Percentiles rank a stretch among this genome's conserved stretches.
Evolutionary conservation across 2,797 vertebrate species (phyloP).

Genomic region (Poliocrania exsul): DNA sequence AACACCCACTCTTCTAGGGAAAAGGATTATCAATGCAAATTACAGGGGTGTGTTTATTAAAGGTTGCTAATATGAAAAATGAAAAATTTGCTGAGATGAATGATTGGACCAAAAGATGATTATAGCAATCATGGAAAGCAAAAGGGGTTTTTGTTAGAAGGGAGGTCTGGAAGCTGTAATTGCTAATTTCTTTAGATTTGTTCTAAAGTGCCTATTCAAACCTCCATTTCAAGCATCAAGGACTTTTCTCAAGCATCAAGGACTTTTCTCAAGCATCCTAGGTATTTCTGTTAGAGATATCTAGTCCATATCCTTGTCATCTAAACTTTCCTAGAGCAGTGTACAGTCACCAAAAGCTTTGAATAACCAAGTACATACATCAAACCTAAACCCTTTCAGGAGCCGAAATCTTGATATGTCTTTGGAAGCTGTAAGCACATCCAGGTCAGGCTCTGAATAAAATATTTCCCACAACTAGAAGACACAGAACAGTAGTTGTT

Average conservation of each 20-base stretch:
- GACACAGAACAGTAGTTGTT: neutral
- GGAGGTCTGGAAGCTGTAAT: neutral
- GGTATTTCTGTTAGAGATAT: neutral
- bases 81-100: constrained; percentile 42
- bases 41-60: constrained; percentile 61
- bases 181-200: neutral
- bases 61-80: constrained; percentile 68
- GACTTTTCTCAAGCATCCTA: neutral
- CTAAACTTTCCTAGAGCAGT: neutral
- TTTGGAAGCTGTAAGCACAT: neutral
- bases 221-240: neutral
- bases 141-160: neutral
- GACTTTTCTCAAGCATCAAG: neutral
- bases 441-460: neutral
- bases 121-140: neutral
- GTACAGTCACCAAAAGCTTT: neutral
- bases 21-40: constrained; percentile 76
- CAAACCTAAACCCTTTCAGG: neutral
- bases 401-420: neutral
- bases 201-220: neutral
- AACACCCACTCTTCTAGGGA: constrained; percentile 62
- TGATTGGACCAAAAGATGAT: neutral
- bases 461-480: neutral
- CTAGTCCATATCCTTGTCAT: neutral
- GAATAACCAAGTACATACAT: neutral